Base-by-base conservation (phyloP, 2,888 invertebrate genomes). In the Blastobasis lacticolella region DNA sequence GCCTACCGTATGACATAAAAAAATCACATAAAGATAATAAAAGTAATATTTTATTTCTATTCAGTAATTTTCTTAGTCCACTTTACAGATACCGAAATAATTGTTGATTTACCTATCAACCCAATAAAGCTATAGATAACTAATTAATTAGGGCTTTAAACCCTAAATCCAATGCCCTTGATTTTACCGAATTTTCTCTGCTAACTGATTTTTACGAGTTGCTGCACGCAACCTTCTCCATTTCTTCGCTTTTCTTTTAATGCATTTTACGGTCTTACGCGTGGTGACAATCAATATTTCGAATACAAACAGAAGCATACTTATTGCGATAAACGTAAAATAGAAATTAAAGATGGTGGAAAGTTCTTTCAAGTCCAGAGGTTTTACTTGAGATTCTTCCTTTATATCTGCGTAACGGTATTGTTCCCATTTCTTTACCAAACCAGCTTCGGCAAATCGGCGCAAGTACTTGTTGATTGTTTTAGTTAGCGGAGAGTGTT, bases 401-500 rank as follows among this genome's bases (percentile, higher is more conserved):
- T 80, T 86, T 43, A 84, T 75, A 43, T 75, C 73, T 7, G 69
- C 70, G 54, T 66, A 84, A 51, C 75, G 73, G 50, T 80, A 84
- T 48, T 81, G 71, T 57, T 86, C 84, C 88, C 88, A 89, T 69
- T 88, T 84, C 10, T 60, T 71, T 45, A 89, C 64, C 7, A 89
- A 63, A 0, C 89, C 89, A 1, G 74, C 79, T 71, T 89, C 86
- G 44, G 77, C 65, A 45, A 86, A 65, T 23, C 50, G 65, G 56
- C 75, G 66, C 56, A 86, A 64, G 45, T 77, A 71, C 53, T 72
- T 72, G 57, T 79, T 79, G 36, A 74, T 75, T 10, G 66, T 58
- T 4, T 71, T 67, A 0, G 81, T 76, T 10, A 88, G 45, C 0
- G 80, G 71, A 1, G 84, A 86, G 61, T 87, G 53, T 60, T 73